These are phyloP conservation scores for Hirtodrosophila trivittata DNA, from an alignment of 2,888 invertebrate species.

Conservation along the genomic window DNA sequence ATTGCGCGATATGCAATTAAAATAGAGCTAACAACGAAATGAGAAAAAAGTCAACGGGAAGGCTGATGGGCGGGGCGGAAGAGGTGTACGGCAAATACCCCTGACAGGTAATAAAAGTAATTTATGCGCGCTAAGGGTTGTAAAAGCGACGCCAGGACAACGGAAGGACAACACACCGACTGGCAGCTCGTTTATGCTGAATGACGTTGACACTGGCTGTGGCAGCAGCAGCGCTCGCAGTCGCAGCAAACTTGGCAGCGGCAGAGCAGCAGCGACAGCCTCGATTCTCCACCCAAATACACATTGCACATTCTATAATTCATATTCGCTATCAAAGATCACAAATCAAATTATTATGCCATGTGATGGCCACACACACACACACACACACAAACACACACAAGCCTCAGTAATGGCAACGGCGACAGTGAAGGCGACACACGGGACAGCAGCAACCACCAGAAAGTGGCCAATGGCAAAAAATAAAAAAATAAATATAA, in stretches of 20 bases:
- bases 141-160: slow-evolving; percentile 64
- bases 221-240: slow-evolving; percentile 25
- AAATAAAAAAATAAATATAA: background rate
- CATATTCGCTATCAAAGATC: slow-evolving; percentile 82
- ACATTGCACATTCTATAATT: slow-evolving; percentile 76
- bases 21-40: slow-evolving; percentile 77
- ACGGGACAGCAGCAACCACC: slow-evolving; percentile 41
- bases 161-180: slow-evolving; percentile 31
- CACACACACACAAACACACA: slow-evolving; percentile 4
- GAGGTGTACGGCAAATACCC: slow-evolving; percentile 67
- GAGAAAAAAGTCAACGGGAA: slow-evolving; percentile 56
- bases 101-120: slow-evolving; percentile 83
- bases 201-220: slow-evolving; percentile 74
- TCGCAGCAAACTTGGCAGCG: slow-evolving; percentile 1
- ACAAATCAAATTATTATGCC: slow-evolving; percentile 83
- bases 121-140: slow-evolving; percentile 83
- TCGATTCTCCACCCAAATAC: slow-evolving; percentile 23
- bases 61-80: slow-evolving; percentile 1
- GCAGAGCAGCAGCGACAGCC: slow-evolving; percentile 7
- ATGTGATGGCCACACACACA: slow-evolving; percentile 71
- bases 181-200: slow-evolving; percentile 73
- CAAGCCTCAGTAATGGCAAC: slow-evolving; percentile 7
- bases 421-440: slow-evolving; percentile 20
- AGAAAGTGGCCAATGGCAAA: slow-evolving; percentile 25
- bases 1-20: slow-evolving; percentile 82